Conservation (phyloP, 2,888 invertebrate genomes). For the Pyrrhosoma nymphula region DNA sequence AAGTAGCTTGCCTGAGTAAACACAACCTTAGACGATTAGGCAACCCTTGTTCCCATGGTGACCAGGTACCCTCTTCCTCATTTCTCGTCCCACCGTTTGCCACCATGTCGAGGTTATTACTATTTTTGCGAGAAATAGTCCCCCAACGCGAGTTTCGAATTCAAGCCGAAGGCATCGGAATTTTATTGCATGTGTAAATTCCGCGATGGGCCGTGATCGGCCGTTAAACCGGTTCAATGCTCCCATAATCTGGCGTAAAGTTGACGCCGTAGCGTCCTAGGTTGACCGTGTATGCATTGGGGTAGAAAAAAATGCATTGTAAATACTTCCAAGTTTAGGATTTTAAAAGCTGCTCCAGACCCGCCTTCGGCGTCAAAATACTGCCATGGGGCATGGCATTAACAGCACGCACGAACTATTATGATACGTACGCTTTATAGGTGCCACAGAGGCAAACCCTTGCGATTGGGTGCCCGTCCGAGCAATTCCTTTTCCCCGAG, state of each 20-base stretch:
- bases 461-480: neutral
- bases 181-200: conserved; percentile 1
- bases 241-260: conserved; percentile 38
- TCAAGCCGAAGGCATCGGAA: neutral
- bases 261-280: neutral
- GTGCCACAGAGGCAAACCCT: neutral
- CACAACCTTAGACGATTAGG: too few relatives aligned
- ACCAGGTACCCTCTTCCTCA: neutral
- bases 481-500: neutral
- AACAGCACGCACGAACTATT: neutral
- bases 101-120: too few relatives aligned
- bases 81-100: neutral
- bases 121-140: too few relatives aligned
- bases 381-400: neutral
- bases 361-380: neutral
- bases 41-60: neutral
- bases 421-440: neutral
- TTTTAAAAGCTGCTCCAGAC: neutral
- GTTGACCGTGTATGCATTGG: neutral
- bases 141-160: neutral
- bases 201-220: conserved; percentile 5
- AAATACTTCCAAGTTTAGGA: neutral
- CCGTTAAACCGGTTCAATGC: conserved; percentile 4
- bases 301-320: neutral
- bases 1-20: too few relatives aligned